Evolutionary conservation across 2,888 invertebrate genomes (phyloP).

Genomic region (Clanis bilineata): DNA sequence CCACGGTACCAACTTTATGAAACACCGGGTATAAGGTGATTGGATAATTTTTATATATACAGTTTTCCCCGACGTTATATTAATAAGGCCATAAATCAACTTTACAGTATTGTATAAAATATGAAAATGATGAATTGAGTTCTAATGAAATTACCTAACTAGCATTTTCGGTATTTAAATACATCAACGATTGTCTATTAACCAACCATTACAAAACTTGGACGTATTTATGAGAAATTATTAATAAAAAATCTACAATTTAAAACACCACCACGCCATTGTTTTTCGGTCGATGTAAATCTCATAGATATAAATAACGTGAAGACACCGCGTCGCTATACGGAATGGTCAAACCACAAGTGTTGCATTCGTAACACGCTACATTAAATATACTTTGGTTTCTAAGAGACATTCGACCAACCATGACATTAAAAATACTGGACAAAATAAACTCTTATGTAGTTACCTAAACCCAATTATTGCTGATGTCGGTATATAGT

Average conservation of each 20-base stretch:
- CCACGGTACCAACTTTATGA: no score
- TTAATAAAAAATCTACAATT: conserved; percentile 45
- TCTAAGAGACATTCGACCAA: conserved; percentile 61
- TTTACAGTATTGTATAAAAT: conserved; percentile 38
- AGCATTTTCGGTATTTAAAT: conserved; percentile 44
- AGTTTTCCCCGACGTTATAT: conserved; percentile 45
- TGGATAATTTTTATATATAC: conserved; percentile 45
- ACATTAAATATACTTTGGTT: conserved; percentile 60
- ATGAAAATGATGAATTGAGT: conserved; percentile 12
- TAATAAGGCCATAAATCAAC: conserved; percentile 68
- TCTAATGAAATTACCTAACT: conserved; percentile 65
- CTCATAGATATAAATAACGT: conserved; percentile 48
- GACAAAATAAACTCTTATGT: conserved; percentile 58
- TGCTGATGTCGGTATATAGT: conserved; percentile 65
- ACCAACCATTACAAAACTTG: conserved; percentile 50
- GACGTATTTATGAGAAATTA: conserved; percentile 46
- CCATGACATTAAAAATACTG: conserved; percentile 52
- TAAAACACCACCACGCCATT: conserved; percentile 30
- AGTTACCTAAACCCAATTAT: conserved; percentile 70
- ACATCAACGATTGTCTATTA: conserved; percentile 41
- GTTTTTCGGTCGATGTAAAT: conserved; percentile 54
- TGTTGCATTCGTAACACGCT: conserved; percentile 45
- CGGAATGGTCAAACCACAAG: conserved; percentile 48
- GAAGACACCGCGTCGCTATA: conserved; percentile 37
- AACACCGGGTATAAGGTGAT: conserved; percentile 39